A percentile compares a stretch with the other conserved stretches of the same genome.
Conservation (phyloP, 2,888 invertebrate genomes). For the Cylloceria caligata region DNA sequence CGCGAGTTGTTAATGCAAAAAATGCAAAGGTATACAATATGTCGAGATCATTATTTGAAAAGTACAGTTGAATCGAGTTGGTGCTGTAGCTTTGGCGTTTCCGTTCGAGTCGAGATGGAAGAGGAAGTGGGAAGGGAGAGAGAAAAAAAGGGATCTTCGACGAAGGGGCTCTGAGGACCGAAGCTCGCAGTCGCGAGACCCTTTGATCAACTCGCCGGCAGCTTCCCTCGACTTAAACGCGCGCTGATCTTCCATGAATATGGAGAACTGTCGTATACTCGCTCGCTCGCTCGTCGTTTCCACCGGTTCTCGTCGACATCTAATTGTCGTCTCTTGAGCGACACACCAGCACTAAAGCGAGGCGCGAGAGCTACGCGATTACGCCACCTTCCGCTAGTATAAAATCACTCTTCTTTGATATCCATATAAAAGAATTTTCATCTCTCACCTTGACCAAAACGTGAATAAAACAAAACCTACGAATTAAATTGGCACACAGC, state of each 20-base stretch:
- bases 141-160: constrained; percentile 56
- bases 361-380: constrained; percentile 48
- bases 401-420: constrained; percentile 4
- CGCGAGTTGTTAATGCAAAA: constrained; percentile 71
- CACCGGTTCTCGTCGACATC: constrained; percentile 70
- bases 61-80: constrained; percentile 77
- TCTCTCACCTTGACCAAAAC: constrained; percentile 39
- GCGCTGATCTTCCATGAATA: constrained; percentile 82
- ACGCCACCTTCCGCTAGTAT: constrained; percentile 46
- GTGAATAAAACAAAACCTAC: constrained; percentile 4
- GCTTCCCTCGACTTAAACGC: constrained; percentile 80
- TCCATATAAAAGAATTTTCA: constrained; percentile 30
- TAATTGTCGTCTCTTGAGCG: constrained; percentile 79
- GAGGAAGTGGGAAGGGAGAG: constrained; percentile 47
- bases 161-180: constrained; percentile 65
- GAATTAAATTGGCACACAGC: constrained; percentile 16
- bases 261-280: constrained; percentile 71
- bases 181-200: constrained; percentile 60
- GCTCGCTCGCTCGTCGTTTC: constrained; percentile 51
- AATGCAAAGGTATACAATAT: constrained; percentile 83
- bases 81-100: constrained; percentile 60
- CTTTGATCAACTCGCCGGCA: constrained; percentile 82
- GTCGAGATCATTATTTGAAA: constrained; percentile 79
- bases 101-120: constrained; percentile 48
- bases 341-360: constrained; percentile 43